A percentile compares a stretch with the other conserved stretches of the same genome.
Conservation (phyloP, 1,140 invertebrate species). For the Drosophila novamexicana region DNA sequence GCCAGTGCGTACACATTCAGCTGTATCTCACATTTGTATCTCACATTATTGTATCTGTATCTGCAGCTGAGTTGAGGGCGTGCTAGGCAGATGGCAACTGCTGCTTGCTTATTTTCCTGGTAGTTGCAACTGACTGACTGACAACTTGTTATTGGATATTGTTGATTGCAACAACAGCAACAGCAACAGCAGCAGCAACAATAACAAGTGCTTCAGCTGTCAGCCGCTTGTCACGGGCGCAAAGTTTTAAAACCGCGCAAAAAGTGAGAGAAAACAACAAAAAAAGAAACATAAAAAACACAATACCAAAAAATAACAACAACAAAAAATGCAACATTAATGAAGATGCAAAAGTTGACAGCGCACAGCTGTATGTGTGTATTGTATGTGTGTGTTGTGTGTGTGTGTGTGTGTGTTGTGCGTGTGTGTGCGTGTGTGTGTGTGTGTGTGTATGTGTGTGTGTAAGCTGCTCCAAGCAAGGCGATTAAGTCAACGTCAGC, state of each 20-base stretch:
- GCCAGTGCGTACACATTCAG: not conserved
- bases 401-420: not conserved
- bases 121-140: conserved; percentile 39
- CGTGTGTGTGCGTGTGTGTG: conserved; percentile 12
- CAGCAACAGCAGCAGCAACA: conserved; percentile 22
- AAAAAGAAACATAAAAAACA: conserved; percentile 22
- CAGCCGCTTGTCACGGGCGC: conserved; percentile 33
- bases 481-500: conserved; percentile 62
- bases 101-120: conserved; percentile 36
- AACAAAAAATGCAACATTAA: conserved; percentile 58
- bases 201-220: conserved; percentile 36
- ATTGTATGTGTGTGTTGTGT: not conserved
- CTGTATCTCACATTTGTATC: conserved; percentile 16
- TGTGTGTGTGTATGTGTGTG: conserved; percentile 14
- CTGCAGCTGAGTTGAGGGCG: conserved; percentile 2
- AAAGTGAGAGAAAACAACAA: conserved; percentile 12
- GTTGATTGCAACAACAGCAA: conserved; percentile 40
- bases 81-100: conserved; percentile 7
- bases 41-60: not conserved
- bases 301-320: conserved; percentile 4
- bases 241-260: conserved; percentile 34
- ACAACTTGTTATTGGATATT: conserved; percentile 53
- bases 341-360: conserved; percentile 82
- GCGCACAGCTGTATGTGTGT: conserved; percentile 48
- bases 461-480: conserved; percentile 47